Percentiles rank a stretch among this genome's conserved stretches.
Conservation (phyloP, 2,888 invertebrate species). For the Leistus spinibarbis region DNA sequence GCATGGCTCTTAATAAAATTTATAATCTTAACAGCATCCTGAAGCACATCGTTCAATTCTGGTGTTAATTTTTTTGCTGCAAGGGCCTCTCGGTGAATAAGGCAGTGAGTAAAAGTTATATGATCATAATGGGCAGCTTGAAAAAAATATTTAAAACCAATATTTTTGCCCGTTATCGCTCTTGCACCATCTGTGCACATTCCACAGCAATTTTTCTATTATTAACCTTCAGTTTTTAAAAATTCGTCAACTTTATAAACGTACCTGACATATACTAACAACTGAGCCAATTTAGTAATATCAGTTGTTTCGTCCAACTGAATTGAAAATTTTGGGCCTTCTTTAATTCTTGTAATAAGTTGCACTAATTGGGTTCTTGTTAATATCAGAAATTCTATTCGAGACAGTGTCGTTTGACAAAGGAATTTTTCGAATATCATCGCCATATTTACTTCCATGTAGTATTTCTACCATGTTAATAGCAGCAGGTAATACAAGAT, state of each 20-base stretch:
- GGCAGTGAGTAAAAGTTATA: conserved; percentile 6
- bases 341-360: conserved; percentile 41
- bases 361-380: conserved; percentile 37
- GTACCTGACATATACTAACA: conserved; percentile 1
- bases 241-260: neutral
- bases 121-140: neutral
- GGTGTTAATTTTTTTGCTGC: conserved; percentile 2
- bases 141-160: neutral
- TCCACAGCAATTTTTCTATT: neutral
- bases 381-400: conserved; percentile 41
- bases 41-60: neutral
- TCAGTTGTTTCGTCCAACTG: conserved; percentile 36
- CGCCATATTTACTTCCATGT: conserved; percentile 41
- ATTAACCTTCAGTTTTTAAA: neutral
- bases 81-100: conserved; percentile 10
- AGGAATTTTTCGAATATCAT: too few relatives aligned
- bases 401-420: conserved; percentile 42
- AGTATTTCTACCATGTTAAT: conserved; percentile 42
- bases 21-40: conserved; percentile 7
- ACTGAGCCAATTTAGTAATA: conserved; percentile 23
- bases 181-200: neutral
- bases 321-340: conserved; percentile 38
- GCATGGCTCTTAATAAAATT: conserved; percentile 27
- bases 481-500: conserved; percentile 41
- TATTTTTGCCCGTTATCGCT: neutral